Conservation (phyloP, 2,888 invertebrate genomes). For the Troides helena region DNA sequence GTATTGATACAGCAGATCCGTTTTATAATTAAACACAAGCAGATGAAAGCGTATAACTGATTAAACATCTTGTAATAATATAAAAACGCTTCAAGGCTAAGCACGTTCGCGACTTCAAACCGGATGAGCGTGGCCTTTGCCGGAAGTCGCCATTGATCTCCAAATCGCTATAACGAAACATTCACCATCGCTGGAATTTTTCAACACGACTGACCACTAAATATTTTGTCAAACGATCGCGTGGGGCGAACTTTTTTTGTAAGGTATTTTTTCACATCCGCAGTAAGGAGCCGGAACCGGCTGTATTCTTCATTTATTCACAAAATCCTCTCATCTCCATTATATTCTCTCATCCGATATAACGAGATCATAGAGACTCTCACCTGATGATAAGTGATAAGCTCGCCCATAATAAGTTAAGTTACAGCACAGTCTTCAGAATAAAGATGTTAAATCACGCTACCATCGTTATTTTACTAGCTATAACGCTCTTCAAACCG, state of each 20-base stretch:
- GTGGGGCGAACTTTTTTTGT: constrained; percentile 65
- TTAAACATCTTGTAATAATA: constrained; percentile 26
- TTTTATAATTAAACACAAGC: no score
- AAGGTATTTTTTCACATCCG: constrained; percentile 51
- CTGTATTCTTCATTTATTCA: constrained; percentile 38
- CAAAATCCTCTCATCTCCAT: constrained; percentile 15
- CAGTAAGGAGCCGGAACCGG: constrained; percentile 14
- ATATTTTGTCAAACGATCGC: constrained; percentile 64
- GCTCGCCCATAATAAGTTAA: no score
- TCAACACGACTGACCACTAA: constrained; percentile 69
- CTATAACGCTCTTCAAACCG: no score
- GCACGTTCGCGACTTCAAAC: constrained; percentile 40
- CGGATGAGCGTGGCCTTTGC: constrained; percentile 69
- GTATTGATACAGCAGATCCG: no score
- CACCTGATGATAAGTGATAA: no score
- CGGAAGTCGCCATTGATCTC: constrained; percentile 74
- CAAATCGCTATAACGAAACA: constrained; percentile 72
- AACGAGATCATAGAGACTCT: not conserved
- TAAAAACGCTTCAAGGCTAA: constrained; percentile 36
- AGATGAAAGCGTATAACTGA: no score
- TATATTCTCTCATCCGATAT: not conserved
- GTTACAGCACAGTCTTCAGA: no score
- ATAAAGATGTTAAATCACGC: no score
- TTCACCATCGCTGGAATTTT: constrained; percentile 68
- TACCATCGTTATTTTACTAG: no score